Conservation (phyloP, 2,113 vertebrate species). For the Clarias magur region DNA sequence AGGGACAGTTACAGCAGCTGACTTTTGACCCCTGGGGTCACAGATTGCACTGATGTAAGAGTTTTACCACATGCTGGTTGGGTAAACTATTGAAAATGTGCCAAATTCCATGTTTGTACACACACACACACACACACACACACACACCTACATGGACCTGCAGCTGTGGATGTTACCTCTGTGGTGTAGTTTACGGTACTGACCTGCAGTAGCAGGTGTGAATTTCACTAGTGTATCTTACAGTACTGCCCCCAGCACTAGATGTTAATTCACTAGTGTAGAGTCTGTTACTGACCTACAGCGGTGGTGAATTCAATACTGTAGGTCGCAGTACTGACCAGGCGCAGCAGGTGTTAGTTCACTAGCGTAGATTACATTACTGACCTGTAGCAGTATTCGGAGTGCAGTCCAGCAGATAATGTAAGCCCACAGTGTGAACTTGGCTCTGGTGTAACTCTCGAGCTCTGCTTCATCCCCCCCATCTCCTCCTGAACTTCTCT, state of each 20-base stretch:
- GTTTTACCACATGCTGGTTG: not conserved
- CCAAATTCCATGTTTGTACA: not conserved
- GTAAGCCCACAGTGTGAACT: conserved; percentile 27
- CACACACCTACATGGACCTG: not conserved
- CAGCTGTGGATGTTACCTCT: not conserved
- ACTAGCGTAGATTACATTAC: not conserved
- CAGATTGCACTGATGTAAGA: not conserved
- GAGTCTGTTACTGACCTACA: not conserved
- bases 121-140: not conserved
- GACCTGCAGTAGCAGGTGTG: not conserved
- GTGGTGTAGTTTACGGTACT: not conserved
- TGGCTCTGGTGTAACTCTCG: conserved; percentile 20
- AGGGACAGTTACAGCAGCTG: not conserved
- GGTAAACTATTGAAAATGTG: not conserved
- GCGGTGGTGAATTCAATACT: not conserved
- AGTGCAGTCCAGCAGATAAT: conserved; percentile 38
- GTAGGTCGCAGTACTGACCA: not conserved
- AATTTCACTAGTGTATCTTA: not conserved
- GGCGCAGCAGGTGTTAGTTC: not conserved
- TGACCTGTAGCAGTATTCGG: conserved; percentile 28
- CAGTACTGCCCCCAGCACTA: not conserved
- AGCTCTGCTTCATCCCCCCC: not conserved
- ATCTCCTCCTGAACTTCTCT: conserved; percentile 2
- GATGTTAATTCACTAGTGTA: not conserved
- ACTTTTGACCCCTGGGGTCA: not conserved